phyloP scores from a whole-genome alignment of 1,140 invertebrate species.

The Drosophila quadrilineata region DNA sequence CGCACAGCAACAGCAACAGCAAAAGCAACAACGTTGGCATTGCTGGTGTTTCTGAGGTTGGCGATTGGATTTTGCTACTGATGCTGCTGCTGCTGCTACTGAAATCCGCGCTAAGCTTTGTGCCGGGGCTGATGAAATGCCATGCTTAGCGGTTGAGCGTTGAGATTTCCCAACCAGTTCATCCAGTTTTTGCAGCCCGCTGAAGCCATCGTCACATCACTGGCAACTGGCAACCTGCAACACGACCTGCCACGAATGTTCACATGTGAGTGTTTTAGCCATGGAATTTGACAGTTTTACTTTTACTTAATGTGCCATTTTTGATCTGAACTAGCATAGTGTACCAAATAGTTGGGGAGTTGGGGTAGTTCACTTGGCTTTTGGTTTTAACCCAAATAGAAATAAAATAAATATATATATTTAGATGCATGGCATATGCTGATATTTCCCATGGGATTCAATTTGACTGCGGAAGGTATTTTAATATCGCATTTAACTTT shows the following conservation, averaged over 20 bases:
- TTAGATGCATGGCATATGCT: neutral
- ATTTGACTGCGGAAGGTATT: slow-evolving; percentile 14
- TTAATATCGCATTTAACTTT: slow-evolving; percentile 26
- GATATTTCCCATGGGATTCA: neutral
- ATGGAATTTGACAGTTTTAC: slow-evolving; percentile 56
- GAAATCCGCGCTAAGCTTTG: slow-evolving; percentile 15
- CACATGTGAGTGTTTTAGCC: neutral
- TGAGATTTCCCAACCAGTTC: slow-evolving; percentile 50
- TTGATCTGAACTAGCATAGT: slow-evolving; percentile 28
- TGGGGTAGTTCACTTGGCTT: too few relatives aligned
- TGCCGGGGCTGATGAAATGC: slow-evolving; percentile 63
- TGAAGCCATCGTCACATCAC: slow-evolving; percentile 33
- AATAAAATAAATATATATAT: too few relatives aligned
- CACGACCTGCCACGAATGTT: slow-evolving; percentile 18
- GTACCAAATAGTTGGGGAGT: slow-evolving; percentile 16
- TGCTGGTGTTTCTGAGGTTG: slow-evolving; percentile 29
- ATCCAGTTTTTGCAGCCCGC: too few relatives aligned
- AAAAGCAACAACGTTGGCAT: neutral
- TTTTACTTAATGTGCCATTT: slow-evolving; percentile 66
- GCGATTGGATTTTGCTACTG: slow-evolving; percentile 19
- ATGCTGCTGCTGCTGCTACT: slow-evolving; percentile 2
- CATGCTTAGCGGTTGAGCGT: slow-evolving; percentile 70
- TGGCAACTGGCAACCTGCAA: too few relatives aligned
- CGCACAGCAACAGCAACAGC: slow-evolving; percentile 26
- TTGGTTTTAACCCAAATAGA: too few relatives aligned